These are phyloP conservation scores for Marcusenius ussheri DNA, from an alignment of 2,113 vertebrate species.

Conservation along the genomic window DNA sequence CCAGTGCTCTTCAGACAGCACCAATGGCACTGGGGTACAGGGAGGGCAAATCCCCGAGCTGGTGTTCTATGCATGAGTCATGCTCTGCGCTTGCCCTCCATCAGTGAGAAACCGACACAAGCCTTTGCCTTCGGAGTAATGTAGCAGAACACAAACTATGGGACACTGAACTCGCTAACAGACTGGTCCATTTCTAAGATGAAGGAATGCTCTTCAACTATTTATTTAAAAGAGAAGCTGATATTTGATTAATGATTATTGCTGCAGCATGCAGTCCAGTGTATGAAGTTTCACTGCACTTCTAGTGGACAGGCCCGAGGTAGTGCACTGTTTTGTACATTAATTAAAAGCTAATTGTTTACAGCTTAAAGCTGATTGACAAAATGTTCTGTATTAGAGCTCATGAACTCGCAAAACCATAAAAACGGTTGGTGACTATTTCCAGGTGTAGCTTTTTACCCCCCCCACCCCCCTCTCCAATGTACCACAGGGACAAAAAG, in stretches of 20 bases:
- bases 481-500: neutral
- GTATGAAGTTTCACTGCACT: constrained; percentile 62
- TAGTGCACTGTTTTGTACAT: constrained; percentile 67
- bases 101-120: constrained; percentile 21
- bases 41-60: constrained; percentile 96
- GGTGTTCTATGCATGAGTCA: constrained; percentile 84
- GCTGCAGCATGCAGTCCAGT: constrained; percentile 56
- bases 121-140: constrained; percentile 39
- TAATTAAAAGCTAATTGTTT: constrained; percentile 53
- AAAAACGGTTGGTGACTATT: constrained; percentile 46
- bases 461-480: neutral
- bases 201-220: constrained; percentile 66
- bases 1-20: constrained; percentile 97
- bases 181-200: constrained; percentile 52
- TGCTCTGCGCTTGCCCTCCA: constrained; percentile 32
- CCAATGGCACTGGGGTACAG: constrained; percentile 96
- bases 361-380: constrained; percentile 62
- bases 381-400: constrained; percentile 66
- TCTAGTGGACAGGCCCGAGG: constrained; percentile 36
- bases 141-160: constrained; percentile 57
- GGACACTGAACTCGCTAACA: constrained; percentile 48
- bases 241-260: constrained; percentile 68
- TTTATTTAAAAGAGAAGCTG: constrained; percentile 71
- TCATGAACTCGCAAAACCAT: constrained; percentile 43
- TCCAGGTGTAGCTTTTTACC: constrained; percentile 12